Conservation (phyloP, 2,888 invertebrate species). For the Plemyria rubiginata region DNA sequence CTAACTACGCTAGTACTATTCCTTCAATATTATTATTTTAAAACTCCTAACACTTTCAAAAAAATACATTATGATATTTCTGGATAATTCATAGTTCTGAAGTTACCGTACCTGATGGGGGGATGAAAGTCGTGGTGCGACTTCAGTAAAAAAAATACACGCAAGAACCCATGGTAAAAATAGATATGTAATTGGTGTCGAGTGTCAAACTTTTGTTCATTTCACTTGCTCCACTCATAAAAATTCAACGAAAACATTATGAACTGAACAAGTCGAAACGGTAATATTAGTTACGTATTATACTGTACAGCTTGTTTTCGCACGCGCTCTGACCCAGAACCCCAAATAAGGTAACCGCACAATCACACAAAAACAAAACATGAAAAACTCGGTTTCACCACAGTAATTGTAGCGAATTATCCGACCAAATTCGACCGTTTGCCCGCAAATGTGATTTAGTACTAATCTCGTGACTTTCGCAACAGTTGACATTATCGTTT, state of each 20-base stretch:
- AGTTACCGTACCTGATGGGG: too few relatives aligned
- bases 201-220: background rate
- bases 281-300: constrained; percentile 22
- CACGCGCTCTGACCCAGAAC: constrained; percentile 61
- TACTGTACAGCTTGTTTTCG: constrained; percentile 40
- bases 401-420: constrained; percentile 62
- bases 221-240: constrained; percentile 7
- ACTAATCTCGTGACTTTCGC: constrained; percentile 75
- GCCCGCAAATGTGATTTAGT: constrained; percentile 66
- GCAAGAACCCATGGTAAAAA: too few relatives aligned
- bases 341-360: constrained; percentile 47
- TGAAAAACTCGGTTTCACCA: constrained; percentile 61
- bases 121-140: too few relatives aligned
- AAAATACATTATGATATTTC: too few relatives aligned
- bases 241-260: constrained; percentile 6
- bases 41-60: too few relatives aligned
- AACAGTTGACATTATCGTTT: constrained; percentile 74
- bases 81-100: too few relatives aligned
- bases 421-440: constrained; percentile 63
- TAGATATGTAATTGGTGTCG: background rate
- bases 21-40: too few relatives aligned
- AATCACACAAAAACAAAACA: constrained; percentile 55
- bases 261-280: constrained; percentile 11
- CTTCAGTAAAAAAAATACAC: too few relatives aligned
- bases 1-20: too few relatives aligned